Base-by-base conservation (phyloP, 1,140 invertebrate genomes). In the Trichomalopsis sarcophagae region DNA sequence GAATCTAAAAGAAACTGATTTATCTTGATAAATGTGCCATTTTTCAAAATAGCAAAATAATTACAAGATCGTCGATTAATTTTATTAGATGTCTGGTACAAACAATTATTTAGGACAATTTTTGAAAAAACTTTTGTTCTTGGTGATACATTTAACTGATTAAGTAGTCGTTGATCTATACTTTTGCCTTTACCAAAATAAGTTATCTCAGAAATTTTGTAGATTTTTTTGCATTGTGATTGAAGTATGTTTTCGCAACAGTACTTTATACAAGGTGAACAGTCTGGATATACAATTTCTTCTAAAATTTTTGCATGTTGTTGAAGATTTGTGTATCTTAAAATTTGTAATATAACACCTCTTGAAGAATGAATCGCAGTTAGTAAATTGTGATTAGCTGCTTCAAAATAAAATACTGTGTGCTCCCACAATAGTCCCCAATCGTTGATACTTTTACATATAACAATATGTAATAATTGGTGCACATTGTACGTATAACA, bases 271-370 rank as follows among this genome's bases (percentile, higher is more conserved):
- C 7, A 27, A 13, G 21, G 33, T 23, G 76, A 78, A 55, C 47
- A 62, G 10, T 27, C 14, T n/a, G 76, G 76, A n/a, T 55, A 55
- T 27, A 78, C 4, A 14, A 17, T 78, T 27, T 78, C 17, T 62
- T 78, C 47, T 14, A 78, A 30, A 27, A 27, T 33, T 55, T 55
- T 3, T 10, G 27, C 47, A 33, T 2, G 14, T 7, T 2, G 23
- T 21, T 81, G 68, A 2, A 81, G 5, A 36, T 66, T 85, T 33
- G 75, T 73, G 21, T 36, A 73, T 44, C 69, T 55, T 14, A 73
- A 30, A 36, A 85, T 79, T 27, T 82, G 81, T 5, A 50, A 47
- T 13, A 74, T 33, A 14, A 81, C 84, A 55, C 84, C 84, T 74
- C 75, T 84, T 23, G 84, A 76, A 75, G n/a, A 50, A 36, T 84